Base-by-base conservation (phyloP, 2,797 vertebrate genomes). In the Melanotaenia parkinsoni region DNA sequence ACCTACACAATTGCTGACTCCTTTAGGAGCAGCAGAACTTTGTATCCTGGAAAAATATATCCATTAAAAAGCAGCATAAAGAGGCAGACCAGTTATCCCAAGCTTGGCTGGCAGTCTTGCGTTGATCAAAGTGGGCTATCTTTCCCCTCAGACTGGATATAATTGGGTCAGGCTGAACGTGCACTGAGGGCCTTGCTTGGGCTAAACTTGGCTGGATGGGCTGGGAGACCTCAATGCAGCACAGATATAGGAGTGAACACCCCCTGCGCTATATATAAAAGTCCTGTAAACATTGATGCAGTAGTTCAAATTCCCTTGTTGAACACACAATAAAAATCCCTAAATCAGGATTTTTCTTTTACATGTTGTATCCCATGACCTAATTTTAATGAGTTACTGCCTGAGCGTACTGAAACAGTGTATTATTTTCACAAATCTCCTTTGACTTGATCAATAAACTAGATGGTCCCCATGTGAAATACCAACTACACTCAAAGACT, bases 101-200 rank as follows among this genome's bases (percentile, higher is more conserved):
- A 61, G 78, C 74, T 35, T 68, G 74, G 76, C 68, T 68, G 76
- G 75, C 28, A 64, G 84, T 85, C 75, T 74, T 3, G 20, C 63
- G 83, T 71, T 51, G 78, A 84, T 90, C 78, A 90, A 91, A 92
- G 79, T 87, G 85, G 83, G 87, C 88, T 92, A 81, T 82, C 81
- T 81, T 86, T 84, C 87, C 81, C 80, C 72, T 83, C 84, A 88
- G 84, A 89, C 86, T 82, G 81, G 72, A 78, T 87, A 71, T 81
- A 92, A 92, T 70, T 93, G 91, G 92, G 91, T 93, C 92, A 91
- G 88, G 67, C 86, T 79, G 74, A 85, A 77, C 57, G 16, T 75
- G 84, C 62, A 82, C 86, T 72, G 37, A 83, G 74, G 87, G 79
- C 86, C 77, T 78, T 1, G 45, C 79, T 68, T 7, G 58, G 82